phyloP scores from a whole-genome alignment of 1,140 invertebrate genomes.

The Diprion similis region DNA sequence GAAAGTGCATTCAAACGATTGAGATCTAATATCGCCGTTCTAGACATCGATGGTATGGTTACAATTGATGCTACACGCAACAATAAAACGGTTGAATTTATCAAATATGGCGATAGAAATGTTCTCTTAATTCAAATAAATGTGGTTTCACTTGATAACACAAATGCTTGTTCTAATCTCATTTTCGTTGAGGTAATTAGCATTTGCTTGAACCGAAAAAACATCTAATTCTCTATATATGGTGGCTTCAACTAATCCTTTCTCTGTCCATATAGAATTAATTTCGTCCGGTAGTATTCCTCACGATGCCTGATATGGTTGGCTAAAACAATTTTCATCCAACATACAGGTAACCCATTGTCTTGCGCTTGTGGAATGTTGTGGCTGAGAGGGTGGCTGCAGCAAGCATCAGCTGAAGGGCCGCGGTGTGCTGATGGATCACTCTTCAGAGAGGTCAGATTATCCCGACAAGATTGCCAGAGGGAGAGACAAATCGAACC shows the following conservation, averaged over 20 bases:
- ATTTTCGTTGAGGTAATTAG: too few species aligned
- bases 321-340: not conserved
- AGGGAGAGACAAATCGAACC: conserved; percentile 62
- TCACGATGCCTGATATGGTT: too few species aligned
- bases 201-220: too few species aligned
- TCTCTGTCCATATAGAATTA: too few species aligned
- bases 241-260: not conserved
- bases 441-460: conserved; percentile 72
- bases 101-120: not conserved
- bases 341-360: conserved; percentile 76
- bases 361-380: conserved; percentile 80
- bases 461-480: conserved; percentile 73
- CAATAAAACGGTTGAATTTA: not conserved
- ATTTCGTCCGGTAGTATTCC: too few species aligned
- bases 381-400: conserved; percentile 83
- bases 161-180: too few species aligned
- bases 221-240: not conserved
- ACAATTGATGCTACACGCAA: conserved; percentile 7
- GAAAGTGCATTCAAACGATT: conserved; percentile 79
- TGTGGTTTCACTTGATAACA: too few species aligned
- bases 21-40: conserved; percentile 78
- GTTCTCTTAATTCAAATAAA: too few species aligned
- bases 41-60: conserved; percentile 82
- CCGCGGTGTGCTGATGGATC: conserved; percentile 79
- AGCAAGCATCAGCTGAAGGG: conserved; percentile 72